These are phyloP conservation scores for Chlamydotis undulata DNA, from an alignment of 2,113 vertebrate species.

Conservation along the genomic window DNA sequence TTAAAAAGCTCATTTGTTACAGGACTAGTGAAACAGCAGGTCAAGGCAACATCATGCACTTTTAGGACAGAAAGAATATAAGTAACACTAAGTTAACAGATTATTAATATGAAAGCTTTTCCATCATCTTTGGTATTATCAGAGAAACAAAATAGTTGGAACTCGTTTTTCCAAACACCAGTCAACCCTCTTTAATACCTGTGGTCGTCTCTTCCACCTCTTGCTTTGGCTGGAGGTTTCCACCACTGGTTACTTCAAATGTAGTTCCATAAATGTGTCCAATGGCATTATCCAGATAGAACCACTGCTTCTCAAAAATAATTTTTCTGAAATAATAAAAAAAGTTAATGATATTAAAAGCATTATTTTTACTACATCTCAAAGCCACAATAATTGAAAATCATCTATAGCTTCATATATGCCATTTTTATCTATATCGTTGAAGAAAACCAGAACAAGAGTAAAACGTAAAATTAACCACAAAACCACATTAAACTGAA, in stretches of 20 bases:
- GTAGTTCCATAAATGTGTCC: constrained; percentile 87
- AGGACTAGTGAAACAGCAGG: background rate
- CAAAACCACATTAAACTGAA: background rate
- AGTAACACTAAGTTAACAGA: background rate
- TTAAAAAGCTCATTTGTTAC: background rate
- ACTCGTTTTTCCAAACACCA: background rate
- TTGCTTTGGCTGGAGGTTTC: constrained; percentile 82
- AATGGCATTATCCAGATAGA: constrained; percentile 89
- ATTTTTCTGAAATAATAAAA: constrained; percentile 83
- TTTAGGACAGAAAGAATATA: background rate
- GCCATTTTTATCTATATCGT: background rate
- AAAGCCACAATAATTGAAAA: background rate
- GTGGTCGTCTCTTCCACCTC: constrained; percentile 70
- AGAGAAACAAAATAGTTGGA: background rate
- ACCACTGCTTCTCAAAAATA: constrained; percentile 96
- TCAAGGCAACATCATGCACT: background rate
- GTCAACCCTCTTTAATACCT: constrained; percentile 70
- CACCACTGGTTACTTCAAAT: constrained; percentile 88
- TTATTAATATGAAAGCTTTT: background rate
- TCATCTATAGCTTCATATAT: background rate
- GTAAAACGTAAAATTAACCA: background rate
- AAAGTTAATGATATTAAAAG: background rate
- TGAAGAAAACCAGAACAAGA: background rate
- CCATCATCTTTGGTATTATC: background rate
- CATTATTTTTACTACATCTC: background rate